phyloP scores from a whole-genome alignment of 2,113 vertebrate species.

The Lasiurus borealis region DNA sequence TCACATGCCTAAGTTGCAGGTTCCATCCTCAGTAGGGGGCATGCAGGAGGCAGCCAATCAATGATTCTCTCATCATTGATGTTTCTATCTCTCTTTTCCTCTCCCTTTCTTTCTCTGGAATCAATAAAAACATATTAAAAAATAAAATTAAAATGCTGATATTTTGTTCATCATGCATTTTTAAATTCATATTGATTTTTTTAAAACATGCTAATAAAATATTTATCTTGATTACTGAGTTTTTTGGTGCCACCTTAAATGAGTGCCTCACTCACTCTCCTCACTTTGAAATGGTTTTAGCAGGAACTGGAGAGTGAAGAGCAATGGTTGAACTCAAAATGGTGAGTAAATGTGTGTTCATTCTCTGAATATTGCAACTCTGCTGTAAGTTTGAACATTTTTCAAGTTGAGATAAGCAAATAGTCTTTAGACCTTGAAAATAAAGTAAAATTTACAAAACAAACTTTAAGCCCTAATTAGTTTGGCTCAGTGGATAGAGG shows the following conservation, averaged over 20 bases:
- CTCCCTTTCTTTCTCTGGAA: too few relatives aligned
- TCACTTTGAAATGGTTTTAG: background rate
- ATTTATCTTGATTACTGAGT: background rate
- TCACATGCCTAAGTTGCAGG: too few relatives aligned
- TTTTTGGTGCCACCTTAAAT: background rate
- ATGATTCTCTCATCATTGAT: too few relatives aligned
- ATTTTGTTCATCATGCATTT: background rate
- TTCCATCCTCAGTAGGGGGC: too few relatives aligned
- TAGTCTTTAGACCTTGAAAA: background rate
- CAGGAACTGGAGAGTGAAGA: background rate
- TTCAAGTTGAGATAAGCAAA: background rate
- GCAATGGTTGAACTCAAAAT: rapidly evolving
- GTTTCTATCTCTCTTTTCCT: too few relatives aligned
- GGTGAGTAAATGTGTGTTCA: background rate
- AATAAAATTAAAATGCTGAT: background rate
- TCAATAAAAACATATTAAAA: too few relatives aligned
- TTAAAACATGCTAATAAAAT: background rate
- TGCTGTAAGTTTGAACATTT: background rate
- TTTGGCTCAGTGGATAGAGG: too few relatives aligned
- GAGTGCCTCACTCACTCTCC: background rate
- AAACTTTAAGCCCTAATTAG: background rate
- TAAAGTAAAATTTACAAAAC: background rate
- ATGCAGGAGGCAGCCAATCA: too few relatives aligned
- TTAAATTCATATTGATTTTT: background rate
- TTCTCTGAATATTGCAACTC: background rate